Evolutionary conservation across 2,113 vertebrate species (phyloP), one percentile per base, ranked within the genome.

Genomic region (Baryphthengus martii): DNA sequence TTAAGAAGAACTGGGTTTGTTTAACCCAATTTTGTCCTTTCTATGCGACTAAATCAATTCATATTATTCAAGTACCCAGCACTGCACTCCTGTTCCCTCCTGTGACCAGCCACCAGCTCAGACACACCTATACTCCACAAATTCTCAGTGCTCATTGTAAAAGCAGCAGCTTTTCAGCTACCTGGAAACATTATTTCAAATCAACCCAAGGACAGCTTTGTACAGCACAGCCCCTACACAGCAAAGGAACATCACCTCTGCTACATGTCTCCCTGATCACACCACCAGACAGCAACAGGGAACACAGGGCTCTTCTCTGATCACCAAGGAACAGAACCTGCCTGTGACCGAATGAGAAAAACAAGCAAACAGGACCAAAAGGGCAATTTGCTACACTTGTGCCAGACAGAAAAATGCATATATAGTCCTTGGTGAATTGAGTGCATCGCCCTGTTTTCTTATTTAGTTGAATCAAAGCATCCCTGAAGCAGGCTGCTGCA

Each of bases 291-390:
- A 81, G 76, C 59, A 86, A 44, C 28, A 42, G 72, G 55, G 68
- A 56, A 93, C 59, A 52, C 17, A 35, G 37, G n/a, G 76, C 68
- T 89, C 55, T 56, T 74, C 86, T 88, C 58, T 76, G 58, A 83
- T 76, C 85, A 50, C 67, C 58, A 53, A 66, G 62, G 37, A 85
- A 45, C 75, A 83, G 68, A 89, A 89, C n/a, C 91, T 92, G 63
- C 61, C 73, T 18, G 29, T 16, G 83, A 81, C 73, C 7, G 3
- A 72, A 52, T 17, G 24, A 52, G 47, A 71, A 89, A 79, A 93
- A 92, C 80, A 89, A 89, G 80, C 55, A 86, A 77, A 92, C 80
- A 95, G 63, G 88, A 86, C 72, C 59, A 53, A 88, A 93, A 92
- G 88, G 80, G 68, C 72, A 88, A 63, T 71, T 78, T 84, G 61